These are phyloP conservation scores for Salvelinus fontinalis DNA, from an alignment of 2,113 vertebrate species.

Conservation along the genomic window DNA sequence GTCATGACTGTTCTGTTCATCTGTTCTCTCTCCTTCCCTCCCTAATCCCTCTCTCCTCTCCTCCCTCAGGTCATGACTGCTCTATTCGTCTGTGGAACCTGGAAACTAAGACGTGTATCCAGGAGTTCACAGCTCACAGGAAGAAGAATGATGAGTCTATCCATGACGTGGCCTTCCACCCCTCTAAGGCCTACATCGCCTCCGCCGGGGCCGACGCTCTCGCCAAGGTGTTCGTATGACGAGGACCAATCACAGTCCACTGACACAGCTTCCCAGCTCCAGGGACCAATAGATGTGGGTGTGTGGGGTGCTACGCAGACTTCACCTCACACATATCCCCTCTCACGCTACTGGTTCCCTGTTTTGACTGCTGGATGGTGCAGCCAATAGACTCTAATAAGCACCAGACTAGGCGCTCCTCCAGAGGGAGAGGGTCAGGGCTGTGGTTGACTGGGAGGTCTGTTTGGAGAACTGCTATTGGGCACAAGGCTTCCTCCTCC, in stretches of 20 bases:
- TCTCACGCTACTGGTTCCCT: conserved; percentile 42
- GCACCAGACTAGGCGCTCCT: conserved; percentile 43
- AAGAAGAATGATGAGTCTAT: conserved; percentile 98
- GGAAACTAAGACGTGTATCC: conserved; percentile 99
- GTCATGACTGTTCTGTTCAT: conserved; percentile 98
- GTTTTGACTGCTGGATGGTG: conserved; percentile 56
- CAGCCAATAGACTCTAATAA: conserved; percentile 31
- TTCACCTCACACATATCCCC: conserved; percentile 42
- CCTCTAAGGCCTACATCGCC: conserved; percentile 97
- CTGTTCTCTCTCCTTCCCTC: no score
- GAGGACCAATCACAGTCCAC: conserved; percentile 53
- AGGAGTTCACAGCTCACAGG: conserved; percentile 98
- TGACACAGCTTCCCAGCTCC: conserved; percentile 76
- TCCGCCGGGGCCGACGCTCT: conserved; percentile 97
- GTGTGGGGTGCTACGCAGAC: conserved; percentile 43
- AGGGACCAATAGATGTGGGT: conserved; percentile 64
- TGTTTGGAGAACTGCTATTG: conserved; percentile 66
- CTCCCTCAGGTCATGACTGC: conserved; percentile 91
- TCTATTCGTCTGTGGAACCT: conserved; percentile 98
- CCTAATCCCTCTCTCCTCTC: conserved; percentile 5
- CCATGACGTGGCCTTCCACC: conserved; percentile 97
- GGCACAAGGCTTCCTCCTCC: conserved; percentile 50
- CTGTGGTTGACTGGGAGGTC: conserved; percentile 70
- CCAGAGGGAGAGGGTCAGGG: conserved; percentile 54
- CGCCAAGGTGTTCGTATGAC: conserved; percentile 99